Conservation (phyloP, 2,113 vertebrate genomes). For the Lampris incognitus region DNA sequence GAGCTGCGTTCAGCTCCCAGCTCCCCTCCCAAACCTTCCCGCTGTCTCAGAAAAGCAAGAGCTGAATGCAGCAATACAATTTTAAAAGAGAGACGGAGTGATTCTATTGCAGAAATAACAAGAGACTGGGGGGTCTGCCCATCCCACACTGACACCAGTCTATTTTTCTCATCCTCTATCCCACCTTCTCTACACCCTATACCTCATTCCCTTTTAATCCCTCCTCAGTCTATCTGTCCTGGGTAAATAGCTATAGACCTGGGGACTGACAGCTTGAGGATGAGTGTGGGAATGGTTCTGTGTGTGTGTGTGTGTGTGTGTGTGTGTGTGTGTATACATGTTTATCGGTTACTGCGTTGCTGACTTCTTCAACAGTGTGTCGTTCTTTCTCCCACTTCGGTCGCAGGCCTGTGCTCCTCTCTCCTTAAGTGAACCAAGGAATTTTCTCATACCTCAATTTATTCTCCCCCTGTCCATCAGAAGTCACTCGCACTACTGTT, state of each 20-base stretch:
- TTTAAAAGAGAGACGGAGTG: conserved; percentile 12
- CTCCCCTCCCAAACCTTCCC: background rate
- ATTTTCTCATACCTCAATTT: conserved; percentile 41
- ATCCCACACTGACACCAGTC: background rate
- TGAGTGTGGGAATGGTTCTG: background rate
- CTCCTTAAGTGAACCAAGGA: conserved; percentile 44
- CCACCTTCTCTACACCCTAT: background rate
- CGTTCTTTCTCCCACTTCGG: conserved; percentile 9
- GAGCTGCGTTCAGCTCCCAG: conserved; percentile 13
- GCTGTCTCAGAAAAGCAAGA: background rate
- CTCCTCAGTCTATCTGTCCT: background rate
- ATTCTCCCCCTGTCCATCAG: conserved; percentile 35
- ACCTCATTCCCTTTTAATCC: background rate
- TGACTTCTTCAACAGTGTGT: conserved; percentile 12
- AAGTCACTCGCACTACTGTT: conserved; percentile 40
- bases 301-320: background rate
- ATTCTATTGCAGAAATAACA: conserved; percentile 2
- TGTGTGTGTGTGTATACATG: background rate
- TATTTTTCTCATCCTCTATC: background rate
- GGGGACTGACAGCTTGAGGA: conserved; percentile 6
- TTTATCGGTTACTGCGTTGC: conserved; percentile 10
- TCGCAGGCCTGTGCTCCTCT: conserved; percentile 5
- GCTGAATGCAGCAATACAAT: conserved; percentile 8
- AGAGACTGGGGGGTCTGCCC: background rate
- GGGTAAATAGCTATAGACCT: background rate